Percentiles rank a stretch among this genome's conserved stretches.
These are phyloP conservation scores for Phrynocephalus vlangalii DNA, from an alignment of 2,797 vertebrate species.

Conservation along the genomic window DNA sequence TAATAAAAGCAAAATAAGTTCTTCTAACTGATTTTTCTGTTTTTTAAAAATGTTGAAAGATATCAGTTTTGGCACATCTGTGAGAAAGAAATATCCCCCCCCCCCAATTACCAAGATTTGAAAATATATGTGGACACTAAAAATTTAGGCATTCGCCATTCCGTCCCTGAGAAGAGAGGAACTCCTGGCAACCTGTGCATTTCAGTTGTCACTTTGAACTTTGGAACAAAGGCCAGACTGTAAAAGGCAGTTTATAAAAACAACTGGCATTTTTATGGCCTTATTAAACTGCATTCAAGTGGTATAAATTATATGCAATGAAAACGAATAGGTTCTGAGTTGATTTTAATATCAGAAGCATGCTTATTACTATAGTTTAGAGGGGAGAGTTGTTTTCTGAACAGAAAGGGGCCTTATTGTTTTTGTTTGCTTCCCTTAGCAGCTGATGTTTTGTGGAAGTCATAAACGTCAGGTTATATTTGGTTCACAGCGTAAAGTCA, in stretches of 20 bases:
- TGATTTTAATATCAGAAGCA: constrained; percentile 81
- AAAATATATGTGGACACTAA: constrained; percentile 60
- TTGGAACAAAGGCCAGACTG: constrained; percentile 84
- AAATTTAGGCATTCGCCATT: constrained; percentile 74
- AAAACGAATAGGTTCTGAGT: constrained; percentile 82
- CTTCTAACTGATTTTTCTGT: constrained; percentile 66
- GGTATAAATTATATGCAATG: constrained; percentile 85
- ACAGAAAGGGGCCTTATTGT: constrained; percentile 68
- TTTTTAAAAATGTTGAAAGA: constrained; percentile 70
- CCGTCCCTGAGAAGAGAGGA: constrained; percentile 70
- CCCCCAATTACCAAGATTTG: constrained; percentile 73
- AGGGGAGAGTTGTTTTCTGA: constrained; percentile 60
- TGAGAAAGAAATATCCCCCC: constrained; percentile 69
- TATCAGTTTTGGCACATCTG: constrained; percentile 72
- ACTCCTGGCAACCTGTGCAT: constrained; percentile 79
- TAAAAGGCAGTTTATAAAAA: constrained; percentile 87
- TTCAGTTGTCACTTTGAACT: constrained; percentile 88
- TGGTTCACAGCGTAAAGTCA: constrained; percentile 63
- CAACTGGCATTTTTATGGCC: constrained; percentile 86
- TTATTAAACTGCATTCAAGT: constrained; percentile 86
- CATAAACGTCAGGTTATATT: constrained; percentile 78
- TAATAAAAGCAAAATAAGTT: constrained; percentile 69
- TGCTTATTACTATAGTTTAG: constrained; percentile 76
- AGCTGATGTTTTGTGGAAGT: constrained; percentile 80
- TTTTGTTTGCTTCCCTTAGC: constrained; percentile 77